Conservation (phyloP, 1,140 invertebrate species). For the silkworm (Bombyx mori) region DNA sequence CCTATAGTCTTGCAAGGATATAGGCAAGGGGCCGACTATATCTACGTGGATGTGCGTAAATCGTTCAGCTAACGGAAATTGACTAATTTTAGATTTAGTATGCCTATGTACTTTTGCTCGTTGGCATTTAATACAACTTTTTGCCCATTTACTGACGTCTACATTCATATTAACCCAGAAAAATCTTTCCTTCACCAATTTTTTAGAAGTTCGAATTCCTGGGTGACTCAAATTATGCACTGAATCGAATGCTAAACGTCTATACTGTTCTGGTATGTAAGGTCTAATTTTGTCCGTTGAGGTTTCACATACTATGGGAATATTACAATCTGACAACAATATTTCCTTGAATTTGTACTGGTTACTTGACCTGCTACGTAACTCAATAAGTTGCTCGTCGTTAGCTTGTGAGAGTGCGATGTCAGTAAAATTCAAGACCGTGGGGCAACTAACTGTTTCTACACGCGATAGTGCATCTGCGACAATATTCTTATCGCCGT, state of each 20-base stretch:
- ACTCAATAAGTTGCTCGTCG: not conserved
- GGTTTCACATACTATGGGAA: not conserved
- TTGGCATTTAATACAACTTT: conserved; percentile 34
- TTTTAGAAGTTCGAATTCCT: not conserved
- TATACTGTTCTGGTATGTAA: conserved; percentile 1
- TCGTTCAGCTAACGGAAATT: conserved; percentile 23
- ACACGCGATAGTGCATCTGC: conserved; percentile 3
- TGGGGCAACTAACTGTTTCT: not conserved
- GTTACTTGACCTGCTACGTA: not conserved
- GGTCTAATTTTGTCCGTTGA: not conserved
- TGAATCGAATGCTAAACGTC: conserved; percentile 1
- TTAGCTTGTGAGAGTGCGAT: not conserved
- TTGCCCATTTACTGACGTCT: conserved; percentile 30
- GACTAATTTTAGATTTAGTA: not conserved
- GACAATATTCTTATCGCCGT: not conserved
- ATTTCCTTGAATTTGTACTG: not conserved
- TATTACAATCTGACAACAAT: not conserved
- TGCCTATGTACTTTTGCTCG: conserved; percentile 11
- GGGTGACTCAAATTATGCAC: conserved; percentile 6
- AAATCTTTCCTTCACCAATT: conserved; percentile 2
- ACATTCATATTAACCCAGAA: conserved; percentile 28
- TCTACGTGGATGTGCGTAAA: conserved; percentile 41
- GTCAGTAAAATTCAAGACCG: not conserved
- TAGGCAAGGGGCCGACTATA: conserved; percentile 42
- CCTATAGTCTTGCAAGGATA: conserved; percentile 3